Evolutionary conservation across 1,140 invertebrate genomes (phyloP).

Genomic region (Ceratoteleas bidentatus): DNA sequence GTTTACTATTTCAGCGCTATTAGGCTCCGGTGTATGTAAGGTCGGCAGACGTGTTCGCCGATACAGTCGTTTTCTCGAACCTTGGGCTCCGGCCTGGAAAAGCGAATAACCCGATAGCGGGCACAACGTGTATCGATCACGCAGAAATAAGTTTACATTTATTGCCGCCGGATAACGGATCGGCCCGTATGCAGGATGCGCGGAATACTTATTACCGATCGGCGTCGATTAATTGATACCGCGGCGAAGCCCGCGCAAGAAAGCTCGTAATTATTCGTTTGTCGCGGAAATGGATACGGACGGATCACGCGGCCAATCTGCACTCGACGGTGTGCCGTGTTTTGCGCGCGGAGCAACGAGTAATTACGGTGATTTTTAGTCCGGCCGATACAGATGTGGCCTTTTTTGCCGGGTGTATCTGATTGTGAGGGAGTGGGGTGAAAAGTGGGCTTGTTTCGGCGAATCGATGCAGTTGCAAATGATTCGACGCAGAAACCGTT

Average conservation of each 20-base stretch:
- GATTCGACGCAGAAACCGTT: too few species aligned
- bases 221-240: constrained; percentile 54
- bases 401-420: neutral
- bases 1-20: constrained; percentile 67
- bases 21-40: constrained; percentile 35
- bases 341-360: neutral
- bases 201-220: constrained; percentile 54
- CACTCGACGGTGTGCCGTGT: neutral
- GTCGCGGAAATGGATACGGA: constrained; percentile 23
- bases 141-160: constrained; percentile 65
- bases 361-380: neutral
- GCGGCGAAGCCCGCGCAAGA: constrained; percentile 12
- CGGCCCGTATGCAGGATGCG: constrained; percentile 33
- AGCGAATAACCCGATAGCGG: constrained; percentile 53
- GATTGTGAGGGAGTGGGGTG: too few species aligned
- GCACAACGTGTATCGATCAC: constrained; percentile 59
- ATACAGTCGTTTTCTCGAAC: constrained; percentile 46
- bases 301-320: constrained; percentile 14
- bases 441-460: too few species aligned
- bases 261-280: constrained; percentile 45
- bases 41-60: constrained; percentile 49
- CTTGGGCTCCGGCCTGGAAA: constrained; percentile 36
- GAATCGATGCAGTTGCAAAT: too few species aligned
- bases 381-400: too few species aligned
- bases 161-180: constrained; percentile 57